Base-by-base conservation (phyloP, 2,113 vertebrate genomes). In the Noctilio leporinus region DNA sequence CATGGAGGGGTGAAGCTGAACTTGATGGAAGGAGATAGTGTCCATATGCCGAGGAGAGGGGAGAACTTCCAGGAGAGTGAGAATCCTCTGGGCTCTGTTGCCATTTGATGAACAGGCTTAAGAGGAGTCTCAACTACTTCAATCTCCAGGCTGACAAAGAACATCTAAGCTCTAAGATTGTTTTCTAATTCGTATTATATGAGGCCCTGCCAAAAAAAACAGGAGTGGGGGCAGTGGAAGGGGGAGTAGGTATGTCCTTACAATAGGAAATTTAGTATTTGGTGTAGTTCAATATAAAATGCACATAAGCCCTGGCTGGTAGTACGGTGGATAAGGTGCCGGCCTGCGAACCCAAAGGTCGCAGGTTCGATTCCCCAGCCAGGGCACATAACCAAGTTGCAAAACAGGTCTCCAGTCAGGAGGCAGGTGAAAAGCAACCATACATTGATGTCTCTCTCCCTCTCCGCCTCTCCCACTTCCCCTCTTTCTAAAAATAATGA, bases 201-300 rank as follows among this genome's bases (percentile, higher is more conserved):
- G 83, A 92, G 70, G 30, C 57, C 38, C 0, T 3, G 19, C 67
- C 19, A 38, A 45, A 92, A 38, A 45, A 92, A 86, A 77, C 5
- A 12, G n/a, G 14, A 8, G 6, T 30, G 2, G 10, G 1, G 4
- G 33, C 2, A 19, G 1, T n/a, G n/a, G 3, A 33, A 10, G 15
- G 14, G 45, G 28, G 4, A 10, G 19, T 2, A 45, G 75, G 40
- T 81, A 16, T 65, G 81, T 93, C 91, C 17, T 49, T 55, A 88
- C 38, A 55, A 9, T 28, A 70, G 20, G 9, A 28, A 80, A 80
- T 75, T 95, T 72, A 81, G 64, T 43, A 57, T 87, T 81, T 95
- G 47, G 59, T 22, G 20, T 40, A 28, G 17, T 82, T 89, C 11
- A 81, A 4, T 64, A 64, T 30, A 53, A 69, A 78, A 38, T 70